Evolutionary conservation across 1,140 invertebrate species (phyloP).

Genomic region (Drosophila busckii): DNA sequence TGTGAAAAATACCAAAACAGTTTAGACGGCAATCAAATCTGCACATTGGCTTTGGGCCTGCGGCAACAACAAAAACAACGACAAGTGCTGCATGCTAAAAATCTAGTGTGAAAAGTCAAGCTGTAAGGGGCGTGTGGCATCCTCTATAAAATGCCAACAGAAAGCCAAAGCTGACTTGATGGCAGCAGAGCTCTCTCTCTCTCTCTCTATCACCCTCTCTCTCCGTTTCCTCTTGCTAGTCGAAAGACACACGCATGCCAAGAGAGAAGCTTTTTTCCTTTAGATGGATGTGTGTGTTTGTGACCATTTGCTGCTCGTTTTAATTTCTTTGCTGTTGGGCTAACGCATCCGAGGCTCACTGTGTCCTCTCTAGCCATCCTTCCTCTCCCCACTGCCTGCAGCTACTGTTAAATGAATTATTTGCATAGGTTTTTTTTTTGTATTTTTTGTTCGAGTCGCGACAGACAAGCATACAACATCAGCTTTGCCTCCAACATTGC

Average conservation of each 20-base stretch:
- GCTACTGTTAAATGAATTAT: constrained; percentile 74
- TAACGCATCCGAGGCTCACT: constrained; percentile 41
- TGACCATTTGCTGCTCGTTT: constrained; percentile 43
- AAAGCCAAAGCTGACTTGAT: constrained; percentile 41
- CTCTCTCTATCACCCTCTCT: background rate
- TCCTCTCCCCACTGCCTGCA: constrained; percentile 9
- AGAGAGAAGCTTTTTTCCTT: constrained; percentile 16
- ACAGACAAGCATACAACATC: constrained; percentile 36
- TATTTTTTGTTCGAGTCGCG: constrained; percentile 49
- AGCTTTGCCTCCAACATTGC: constrained; percentile 20
- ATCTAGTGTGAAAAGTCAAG: too few relatives aligned
- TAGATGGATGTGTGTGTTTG: constrained; percentile 3
- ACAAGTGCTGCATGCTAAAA: too few relatives aligned
- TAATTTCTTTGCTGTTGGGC: constrained; percentile 65
- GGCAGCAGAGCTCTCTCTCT: background rate
- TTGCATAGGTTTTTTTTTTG: too few relatives aligned
- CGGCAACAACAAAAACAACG: background rate
- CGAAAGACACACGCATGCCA: constrained; percentile 19
- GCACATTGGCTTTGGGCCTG: constrained; percentile 19
- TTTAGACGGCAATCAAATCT: constrained; percentile 37
- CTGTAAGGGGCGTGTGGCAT: background rate
- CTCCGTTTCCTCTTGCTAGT: background rate
- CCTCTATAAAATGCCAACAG: constrained; percentile 27
- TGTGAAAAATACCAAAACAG: constrained; percentile 40
- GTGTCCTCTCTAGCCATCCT: background rate